Evolutionary conservation across 2,888 invertebrate genomes (phyloP).

Genomic region (Netelia fuscicornis): DNA sequence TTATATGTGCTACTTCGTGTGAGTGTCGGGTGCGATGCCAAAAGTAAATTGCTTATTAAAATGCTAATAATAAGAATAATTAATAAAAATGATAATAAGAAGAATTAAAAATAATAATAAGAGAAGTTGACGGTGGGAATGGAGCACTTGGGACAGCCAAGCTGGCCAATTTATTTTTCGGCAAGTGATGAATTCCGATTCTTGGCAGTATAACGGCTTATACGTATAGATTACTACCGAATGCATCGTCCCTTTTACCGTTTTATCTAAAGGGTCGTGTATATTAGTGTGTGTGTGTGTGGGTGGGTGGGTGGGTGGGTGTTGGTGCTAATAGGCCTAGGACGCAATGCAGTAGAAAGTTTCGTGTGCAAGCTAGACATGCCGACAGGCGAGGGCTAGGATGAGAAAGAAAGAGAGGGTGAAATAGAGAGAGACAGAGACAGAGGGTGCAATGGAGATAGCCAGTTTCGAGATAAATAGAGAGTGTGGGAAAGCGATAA

Average conservation of each 20-base stretch:
- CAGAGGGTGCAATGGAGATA: conserved; percentile 17
- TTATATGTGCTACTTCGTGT: not conserved
- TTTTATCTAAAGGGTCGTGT: not conserved
- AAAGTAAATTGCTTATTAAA: conserved; percentile 4
- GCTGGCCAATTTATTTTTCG: conserved; percentile 8
- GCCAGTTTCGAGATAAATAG: conserved; percentile 19
- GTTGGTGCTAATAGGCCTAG: conserved; percentile 36
- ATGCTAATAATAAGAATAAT: conserved; percentile 1
- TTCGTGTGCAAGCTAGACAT: conserved; percentile 41
- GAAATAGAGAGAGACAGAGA: not conserved
- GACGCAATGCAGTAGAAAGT: conserved; percentile 62
- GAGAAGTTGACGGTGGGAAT: conserved; percentile 5
- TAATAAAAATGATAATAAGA: not conserved
- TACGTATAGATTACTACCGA: conserved; percentile 13
- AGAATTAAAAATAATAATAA: not conserved
- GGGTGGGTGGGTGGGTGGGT: too few species aligned
- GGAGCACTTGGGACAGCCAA: not conserved
- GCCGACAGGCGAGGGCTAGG: not conserved
- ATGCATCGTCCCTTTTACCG: not conserved
- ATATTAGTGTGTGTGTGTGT: not conserved
- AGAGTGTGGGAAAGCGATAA: conserved; percentile 43
- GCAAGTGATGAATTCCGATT: conserved; percentile 16
- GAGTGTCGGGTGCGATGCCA: not conserved
- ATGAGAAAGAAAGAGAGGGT: not conserved
- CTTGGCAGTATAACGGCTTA: not conserved